A percentile compares a stretch with the other conserved stretches of the same genome.
Evolutionary conservation across 2,797 vertebrate genomes (phyloP).

Genomic region (Oreochromis mossambicus): DNA sequence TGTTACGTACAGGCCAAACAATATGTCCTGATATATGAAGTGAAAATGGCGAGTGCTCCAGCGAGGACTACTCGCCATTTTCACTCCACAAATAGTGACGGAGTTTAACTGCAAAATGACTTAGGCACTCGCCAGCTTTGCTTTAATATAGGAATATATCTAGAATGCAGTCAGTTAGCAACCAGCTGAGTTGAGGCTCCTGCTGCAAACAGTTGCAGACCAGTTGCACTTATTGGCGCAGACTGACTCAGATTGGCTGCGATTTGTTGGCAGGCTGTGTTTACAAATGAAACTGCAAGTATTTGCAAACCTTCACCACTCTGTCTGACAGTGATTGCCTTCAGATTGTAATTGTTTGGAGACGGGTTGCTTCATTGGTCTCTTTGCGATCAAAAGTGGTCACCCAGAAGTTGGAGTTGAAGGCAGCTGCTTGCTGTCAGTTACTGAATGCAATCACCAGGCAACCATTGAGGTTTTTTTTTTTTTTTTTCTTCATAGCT

Average conservation of each 20-base stretch:
- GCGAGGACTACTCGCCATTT: neutral
- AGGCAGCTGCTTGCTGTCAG: neutral
- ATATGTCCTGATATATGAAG: neutral
- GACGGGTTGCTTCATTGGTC: neutral
- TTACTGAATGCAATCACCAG: neutral
- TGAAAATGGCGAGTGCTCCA: neutral
- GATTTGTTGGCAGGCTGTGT: neutral
- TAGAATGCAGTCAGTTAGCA: neutral
- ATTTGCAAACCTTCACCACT: fast-evolving
- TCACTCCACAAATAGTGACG: fast-evolving
- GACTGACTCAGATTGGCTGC: neutral
- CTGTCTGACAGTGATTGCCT: neutral
- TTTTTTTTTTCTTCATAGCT: neutral
- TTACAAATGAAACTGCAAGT: neutral
- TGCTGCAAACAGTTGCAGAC: neutral
- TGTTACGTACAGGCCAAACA: neutral
- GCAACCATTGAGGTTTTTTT: neutral
- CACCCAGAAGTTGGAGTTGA: neutral
- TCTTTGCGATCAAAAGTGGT: neutral
- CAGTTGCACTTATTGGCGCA: neutral
- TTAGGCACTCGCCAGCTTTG: neutral
- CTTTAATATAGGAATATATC: neutral
- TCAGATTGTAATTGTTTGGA: neutral
- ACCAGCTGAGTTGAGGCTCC: neutral
- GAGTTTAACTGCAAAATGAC: neutral